Evolutionary conservation across 1,140 invertebrate species (phyloP).

Genomic region (Cyphomyrmex costatus): DNA sequence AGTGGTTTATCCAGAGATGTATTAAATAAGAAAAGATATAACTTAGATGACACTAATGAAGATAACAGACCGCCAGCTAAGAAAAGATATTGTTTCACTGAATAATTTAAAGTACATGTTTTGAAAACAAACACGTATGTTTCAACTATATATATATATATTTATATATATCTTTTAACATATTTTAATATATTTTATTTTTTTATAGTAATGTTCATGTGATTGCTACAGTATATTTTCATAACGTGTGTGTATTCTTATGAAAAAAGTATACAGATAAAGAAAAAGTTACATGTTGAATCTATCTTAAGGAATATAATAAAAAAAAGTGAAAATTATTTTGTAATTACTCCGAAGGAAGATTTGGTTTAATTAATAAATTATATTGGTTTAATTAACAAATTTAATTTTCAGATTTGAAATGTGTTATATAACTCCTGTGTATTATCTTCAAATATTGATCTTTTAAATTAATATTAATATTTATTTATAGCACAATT

Average conservation of each 20-base stretch:
- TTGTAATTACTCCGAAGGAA: background rate
- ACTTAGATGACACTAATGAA: constrained; percentile 16
- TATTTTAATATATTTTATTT: background rate
- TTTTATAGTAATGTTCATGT: background rate
- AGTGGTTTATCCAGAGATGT: background rate
- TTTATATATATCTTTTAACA: background rate
- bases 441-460: background rate
- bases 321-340: constrained; percentile 10
- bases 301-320: constrained; percentile 12
- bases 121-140: background rate
- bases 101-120: background rate
- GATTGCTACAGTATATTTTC: background rate
- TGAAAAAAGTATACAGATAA: background rate
- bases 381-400: constrained; percentile 33
- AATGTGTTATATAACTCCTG: background rate
- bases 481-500: background rate
- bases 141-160: background rate
- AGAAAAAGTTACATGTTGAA: background rate
- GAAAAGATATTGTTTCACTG: constrained; percentile 17
- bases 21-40: constrained; percentile 21
- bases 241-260: background rate
- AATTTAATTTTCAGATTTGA: constrained; percentile 18
- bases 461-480: background rate
- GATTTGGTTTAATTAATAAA: constrained; percentile 28
- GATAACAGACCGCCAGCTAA: background rate